Evolutionary conservation across 30 jellyfish, hydroid and myxozoan genomes (phyloP), one percentile per base, ranked within the genome.

Genomic region (Turritopsis dohrnii): DNA sequence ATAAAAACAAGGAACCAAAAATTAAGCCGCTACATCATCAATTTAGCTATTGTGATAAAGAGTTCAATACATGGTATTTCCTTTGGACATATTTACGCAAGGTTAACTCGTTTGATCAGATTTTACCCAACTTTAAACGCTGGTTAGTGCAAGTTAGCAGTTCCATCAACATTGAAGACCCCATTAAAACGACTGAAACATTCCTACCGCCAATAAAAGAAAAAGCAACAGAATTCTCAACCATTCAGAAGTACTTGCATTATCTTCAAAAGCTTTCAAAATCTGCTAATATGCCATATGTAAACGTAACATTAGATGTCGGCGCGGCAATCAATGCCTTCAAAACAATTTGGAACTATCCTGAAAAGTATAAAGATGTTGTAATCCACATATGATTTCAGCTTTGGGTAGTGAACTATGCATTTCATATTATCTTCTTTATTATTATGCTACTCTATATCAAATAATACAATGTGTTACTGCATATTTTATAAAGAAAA

Each of bases 291-390:
- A 84, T 74, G 88, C 90, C 80, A 3, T 84, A 25, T 53, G 90
- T 73, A 4, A 84, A 71, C 30, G 88, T 84, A 7, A 84, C 87
- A 26, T 22, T 65, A 28, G 91, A 84, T 4, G 88, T 74, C 19
- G 91, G 88, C 16, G 88, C 91, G 21, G 91, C 87, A 23, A 74
- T 72, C 28, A 84, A 84, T 24, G 90, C 81, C n/a, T 84, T 28
- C 65, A 52, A 53, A 28, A 27, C 79, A 22, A 31, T 73, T 23
- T 84, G 69, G 91, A 75, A 73, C 16, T 72, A 31, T 29, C 22
- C 88, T 28, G 24, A 54, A 8, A 19, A 9, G 28, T 84, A 29
- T 72, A 75, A 69, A 28, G 74, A 84, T 29, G 82, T 84, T 24
- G 24, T 71, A 21, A 52, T 83, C 3, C 85, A 74, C 74, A 25